These are phyloP conservation scores for Polydrusus tereticollis DNA, from an alignment of 2,888 invertebrate species.

Conservation along the genomic window DNA sequence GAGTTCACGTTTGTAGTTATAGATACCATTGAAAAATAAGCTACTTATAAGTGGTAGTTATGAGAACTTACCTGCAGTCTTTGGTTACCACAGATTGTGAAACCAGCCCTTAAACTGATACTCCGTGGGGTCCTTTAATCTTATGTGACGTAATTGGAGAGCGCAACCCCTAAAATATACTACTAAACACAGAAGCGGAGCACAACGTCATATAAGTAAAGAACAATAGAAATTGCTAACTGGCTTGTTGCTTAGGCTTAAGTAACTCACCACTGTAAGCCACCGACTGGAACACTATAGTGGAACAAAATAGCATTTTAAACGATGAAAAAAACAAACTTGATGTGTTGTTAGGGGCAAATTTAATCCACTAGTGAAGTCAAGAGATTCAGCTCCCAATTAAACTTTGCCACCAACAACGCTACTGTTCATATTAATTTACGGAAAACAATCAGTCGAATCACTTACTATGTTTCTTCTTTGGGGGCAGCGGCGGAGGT, in stretches of 20 bases:
- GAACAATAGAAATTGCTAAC: slow-evolving; percentile 19
- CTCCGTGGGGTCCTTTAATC: no score
- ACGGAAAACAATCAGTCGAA: background rate
- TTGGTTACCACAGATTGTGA: no score
- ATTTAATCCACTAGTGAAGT: no score
- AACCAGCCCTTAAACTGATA: no score
- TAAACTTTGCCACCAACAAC: slow-evolving; percentile 31
- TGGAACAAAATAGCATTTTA: slow-evolving; percentile 49
- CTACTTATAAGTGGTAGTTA: no score
- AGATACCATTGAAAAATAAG: no score
- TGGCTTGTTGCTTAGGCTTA: slow-evolving; percentile 33
- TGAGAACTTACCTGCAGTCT: no score
- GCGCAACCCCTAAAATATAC: background rate
- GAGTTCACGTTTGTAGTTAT: no score
- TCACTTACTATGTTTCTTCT: slow-evolving; percentile 95
- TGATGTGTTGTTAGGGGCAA: no score
- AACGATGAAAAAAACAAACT: background rate
- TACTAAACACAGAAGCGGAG: slow-evolving; percentile 34
- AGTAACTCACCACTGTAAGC: slow-evolving; percentile 91
- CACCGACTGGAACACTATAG: slow-evolving; percentile 94
- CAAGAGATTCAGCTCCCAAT: no score
- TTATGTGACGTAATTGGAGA: no score
- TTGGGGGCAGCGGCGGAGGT: slow-evolving; percentile 92
- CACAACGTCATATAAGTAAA: slow-evolving; percentile 25
- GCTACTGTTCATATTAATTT: background rate